Base-by-base conservation (phyloP, 2,797 vertebrate genomes). In the Enteromius radiatus region DNA sequence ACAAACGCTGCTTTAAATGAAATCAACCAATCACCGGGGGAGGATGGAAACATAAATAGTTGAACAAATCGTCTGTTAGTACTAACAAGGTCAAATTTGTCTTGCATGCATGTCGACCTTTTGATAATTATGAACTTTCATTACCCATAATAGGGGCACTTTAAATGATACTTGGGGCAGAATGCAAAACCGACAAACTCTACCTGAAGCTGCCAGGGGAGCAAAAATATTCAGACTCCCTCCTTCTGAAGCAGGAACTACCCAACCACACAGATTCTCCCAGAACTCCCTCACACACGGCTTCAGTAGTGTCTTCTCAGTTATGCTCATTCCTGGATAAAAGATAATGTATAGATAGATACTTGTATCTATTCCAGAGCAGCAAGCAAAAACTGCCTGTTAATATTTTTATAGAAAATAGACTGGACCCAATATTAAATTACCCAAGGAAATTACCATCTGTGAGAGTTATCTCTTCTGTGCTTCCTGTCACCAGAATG, bases 151-250 rank as follows among this genome's bases (percentile, higher is more conserved):
- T 43, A 45, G 43, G 41, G 41, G 3, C 11, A 45, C 43, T 3
- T 45, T 45, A 80, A 47, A 49, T 26, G 21, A 12, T 33, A 10
- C 52, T 47, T 59, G 26, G 11, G 26, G 15, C 26, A 63, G 28
- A 73, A 73, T 17, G 21, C n/a, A 76, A 75, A 49, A 73, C 4
- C 56, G 41, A 19, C 19, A 76, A n/a, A 5, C 85, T 92, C 84
- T 64, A 97, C 96, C 95, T 87, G 96, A 96, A n/a, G 95, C 94
- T 86, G 96, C 96, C 63, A 97, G 86, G 0, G 96, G 95, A 9
- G 91, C 90, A 87, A 98, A 98, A 81, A 97, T 84, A 78, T 97
- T 94, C 47, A 98, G 89, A 2, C 91, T 91, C 49, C 96, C 95
- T 75, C 93, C 94, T 76, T 95, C 91, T 76, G 92, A 90, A 17